Evolutionary conservation across 2,888 invertebrate species (phyloP), one percentile per base, ranked within the genome.

Genomic region (Stenolophus ochropezus): DNA sequence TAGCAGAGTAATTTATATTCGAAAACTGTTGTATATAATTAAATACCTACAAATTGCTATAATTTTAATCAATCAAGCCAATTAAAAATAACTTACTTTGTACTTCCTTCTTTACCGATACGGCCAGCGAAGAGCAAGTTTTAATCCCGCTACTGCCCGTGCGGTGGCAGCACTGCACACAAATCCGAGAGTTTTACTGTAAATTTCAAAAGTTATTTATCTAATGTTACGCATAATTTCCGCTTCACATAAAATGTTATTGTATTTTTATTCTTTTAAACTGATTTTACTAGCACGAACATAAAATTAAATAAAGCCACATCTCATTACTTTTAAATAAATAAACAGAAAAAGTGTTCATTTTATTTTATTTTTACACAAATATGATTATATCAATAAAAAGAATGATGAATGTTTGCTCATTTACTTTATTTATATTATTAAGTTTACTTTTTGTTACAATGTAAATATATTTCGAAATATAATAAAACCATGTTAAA

Each of bases 21-120:
- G 27, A 49, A 65, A 80, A 73, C 73, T 53, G 56, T 80, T 80
- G 65, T 80, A 80, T 87, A 87, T 87, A 88, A 89, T 89, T 88
- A 89, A 87, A 87, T 75, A 81, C 84, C 82, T 82, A 86, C 86
- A 88, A 88, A 88, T 89, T 87, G 87, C 87, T 86, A 87, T 88
- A 89, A 89, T 88, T 89, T 88, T 86, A 86, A 87, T 87, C 88
- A 88, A 89, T 89, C 88, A 88, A 82, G 84, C 83, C 84, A 83
- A 85, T 84, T 84, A 84, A 78, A 80, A 74, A 27, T 51, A 27
- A 33, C 27, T 51, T 75, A 75, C 53, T 51, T 21, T 75, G 14
- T 25, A 53, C n/a, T 25, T 14, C 74, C 85, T 85, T 74, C 56
- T 25, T 83, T 84, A 83, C 77, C 84, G 81, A 20, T 61, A 5